phyloP scores from a whole-genome alignment of 2,888 invertebrate species.

The Habroteleia sp. region DNA sequence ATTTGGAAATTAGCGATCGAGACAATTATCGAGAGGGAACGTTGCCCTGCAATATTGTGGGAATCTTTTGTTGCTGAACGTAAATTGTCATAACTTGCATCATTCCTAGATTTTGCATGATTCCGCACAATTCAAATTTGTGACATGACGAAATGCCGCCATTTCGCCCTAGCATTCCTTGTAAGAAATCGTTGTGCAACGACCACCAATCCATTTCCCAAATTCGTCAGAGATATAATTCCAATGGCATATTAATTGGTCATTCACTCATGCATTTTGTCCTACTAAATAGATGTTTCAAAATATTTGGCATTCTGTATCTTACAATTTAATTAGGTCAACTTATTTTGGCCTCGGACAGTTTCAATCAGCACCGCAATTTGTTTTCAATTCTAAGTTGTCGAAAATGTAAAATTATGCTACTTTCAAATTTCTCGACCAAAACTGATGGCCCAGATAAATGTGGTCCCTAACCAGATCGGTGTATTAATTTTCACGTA shows the following conservation, averaged over 20 bases:
- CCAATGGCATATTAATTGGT: too few relatives aligned
- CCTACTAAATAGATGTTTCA: too few relatives aligned
- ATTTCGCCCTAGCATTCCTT: constrained; percentile 14
- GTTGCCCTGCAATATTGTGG: constrained; percentile 69
- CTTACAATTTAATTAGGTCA: too few relatives aligned
- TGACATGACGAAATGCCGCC: constrained; percentile 32
- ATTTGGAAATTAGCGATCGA: constrained; percentile 79
- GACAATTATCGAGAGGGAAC: constrained; percentile 75
- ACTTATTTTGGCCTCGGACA: too few relatives aligned
- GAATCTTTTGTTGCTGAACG: constrained; percentile 68
- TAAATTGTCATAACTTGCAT: constrained; percentile 61
- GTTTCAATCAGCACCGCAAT: too few relatives aligned
- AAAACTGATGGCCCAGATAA: constrained; percentile 2
- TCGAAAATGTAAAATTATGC: too few relatives aligned
- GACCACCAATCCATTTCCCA: neutral
- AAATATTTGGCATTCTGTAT: too few relatives aligned
- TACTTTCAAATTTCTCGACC: constrained; percentile 1
- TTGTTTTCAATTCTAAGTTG: too few relatives aligned
- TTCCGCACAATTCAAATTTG: constrained; percentile 41
- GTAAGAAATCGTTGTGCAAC: constrained; percentile 9
- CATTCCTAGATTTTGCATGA: constrained; percentile 50
- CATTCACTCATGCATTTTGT: too few relatives aligned
- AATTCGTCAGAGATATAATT: neutral
- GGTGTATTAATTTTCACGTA: constrained; percentile 39
- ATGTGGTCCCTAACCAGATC: constrained; percentile 11